Conservation (phyloP, 2,113 vertebrate genomes). For the Spizaetus ornatus region DNA sequence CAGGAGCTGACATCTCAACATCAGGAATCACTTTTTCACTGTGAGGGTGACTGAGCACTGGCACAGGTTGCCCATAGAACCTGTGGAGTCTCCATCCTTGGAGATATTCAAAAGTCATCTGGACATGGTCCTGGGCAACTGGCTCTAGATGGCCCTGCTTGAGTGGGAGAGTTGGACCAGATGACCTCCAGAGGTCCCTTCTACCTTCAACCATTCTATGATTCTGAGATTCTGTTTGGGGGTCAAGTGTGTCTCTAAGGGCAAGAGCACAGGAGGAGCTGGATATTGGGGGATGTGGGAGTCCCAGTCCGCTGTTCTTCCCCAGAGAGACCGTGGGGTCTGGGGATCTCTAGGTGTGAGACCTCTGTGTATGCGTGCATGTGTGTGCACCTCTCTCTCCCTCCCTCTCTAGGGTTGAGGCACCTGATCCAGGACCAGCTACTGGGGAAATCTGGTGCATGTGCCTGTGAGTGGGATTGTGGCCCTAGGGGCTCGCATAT, state of each 20-base stretch:
- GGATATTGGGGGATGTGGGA: background rate
- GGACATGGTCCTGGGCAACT: too few species aligned
- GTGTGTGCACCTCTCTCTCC: background rate
- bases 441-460: background rate
- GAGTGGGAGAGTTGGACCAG: background rate
- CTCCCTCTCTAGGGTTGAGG: background rate
- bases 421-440: background rate
- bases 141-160: background rate
- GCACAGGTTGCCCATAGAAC: too few species aligned
- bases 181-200: background rate
- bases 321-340: background rate
- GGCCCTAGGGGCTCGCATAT: background rate
- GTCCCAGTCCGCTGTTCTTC: background rate
- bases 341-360: background rate
- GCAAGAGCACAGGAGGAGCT: background rate
- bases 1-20: too few species aligned
- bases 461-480: background rate
- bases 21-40: too few species aligned
- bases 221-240: background rate
- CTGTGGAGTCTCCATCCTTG: too few species aligned
- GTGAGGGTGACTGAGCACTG: too few species aligned
- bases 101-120: background rate
- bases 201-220: background rate
- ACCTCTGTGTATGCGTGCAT: background rate
- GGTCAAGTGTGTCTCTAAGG: background rate